Evolutionary conservation across 1,140 invertebrate genomes (phyloP), one percentile per base, ranked within the genome.

Genomic region (Sitodiplosis mosellana): DNA sequence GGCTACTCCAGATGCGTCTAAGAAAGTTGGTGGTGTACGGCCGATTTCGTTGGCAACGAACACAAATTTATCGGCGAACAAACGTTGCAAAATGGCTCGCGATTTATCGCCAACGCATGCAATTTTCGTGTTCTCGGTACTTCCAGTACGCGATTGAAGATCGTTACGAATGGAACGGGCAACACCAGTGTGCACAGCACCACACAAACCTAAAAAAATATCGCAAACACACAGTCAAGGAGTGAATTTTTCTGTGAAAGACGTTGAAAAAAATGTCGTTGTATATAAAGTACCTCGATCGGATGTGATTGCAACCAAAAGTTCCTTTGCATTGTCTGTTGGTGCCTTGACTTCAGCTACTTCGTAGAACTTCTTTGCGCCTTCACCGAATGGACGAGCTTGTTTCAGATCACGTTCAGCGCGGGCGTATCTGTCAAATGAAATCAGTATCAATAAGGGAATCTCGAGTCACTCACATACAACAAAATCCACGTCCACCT

Each of bases 101-200:
- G 89, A 83, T 69, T 99, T 99, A 61, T 99, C 95, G 40, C 95
- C 95, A 33, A 99, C 79, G 55, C 87, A 88, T 49, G 98, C 76
- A 42, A 99, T 75, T 67, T 90, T 92, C 49, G 81, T 83, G 55
- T 92, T 81, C 46, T 73, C 69, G 0, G 69, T 66, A 37, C 70
- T 66, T 18, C 70, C 62, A 11, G 71, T 66, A 27, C 27, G 27
- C 34, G 76, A 72, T 1, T 59, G 55, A 18, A 91, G 58, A 17
- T 77, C 69, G 18, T 67, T 73, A 48, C 84, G 77, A 60, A 95
- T 87, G 20, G 77, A 75, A 66, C 90, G 89, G 0, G 82, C 77
- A 48, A 99, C 80, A 55, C 78, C 83, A 0, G 89, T 89, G 69
- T 99, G 94, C 1, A 95, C 86, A 38, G 89, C 92, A 44, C 95